phyloP scores from a whole-genome alignment of 2,888 invertebrate species.

The Gymnoscelis rufifasciata region DNA sequence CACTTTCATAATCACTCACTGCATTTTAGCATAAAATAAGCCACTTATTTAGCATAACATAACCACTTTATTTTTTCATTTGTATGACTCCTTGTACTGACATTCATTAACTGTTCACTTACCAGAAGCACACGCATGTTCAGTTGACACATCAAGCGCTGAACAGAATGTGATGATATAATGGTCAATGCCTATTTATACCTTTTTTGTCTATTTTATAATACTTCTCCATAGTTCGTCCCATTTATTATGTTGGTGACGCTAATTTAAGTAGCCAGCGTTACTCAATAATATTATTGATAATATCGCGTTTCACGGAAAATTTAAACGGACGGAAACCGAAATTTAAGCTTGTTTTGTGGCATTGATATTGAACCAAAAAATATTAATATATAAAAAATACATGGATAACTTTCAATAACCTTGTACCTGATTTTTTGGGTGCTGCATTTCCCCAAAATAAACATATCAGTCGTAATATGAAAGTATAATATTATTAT shows the following conservation, averaged over 20 bases:
- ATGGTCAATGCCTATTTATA: constrained; percentile 67
- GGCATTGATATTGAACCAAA: background rate
- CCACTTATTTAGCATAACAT: background rate
- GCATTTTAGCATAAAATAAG: too few relatives aligned
- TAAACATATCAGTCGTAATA: too few relatives aligned
- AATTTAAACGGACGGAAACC: background rate
- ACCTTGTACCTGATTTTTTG: too few relatives aligned
- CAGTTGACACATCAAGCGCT: constrained; percentile 54
- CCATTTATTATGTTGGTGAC: constrained; percentile 62
- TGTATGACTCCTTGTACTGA: constrained; percentile 4
- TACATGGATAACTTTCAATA: too few relatives aligned
- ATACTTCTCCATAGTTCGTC: constrained; percentile 55
- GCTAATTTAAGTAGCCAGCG: constrained; percentile 52
- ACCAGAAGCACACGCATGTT: constrained; percentile 66
- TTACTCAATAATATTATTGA: constrained; percentile 55
- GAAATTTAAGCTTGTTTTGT: background rate
- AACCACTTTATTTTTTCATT: constrained; percentile 11
- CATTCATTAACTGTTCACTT: constrained; percentile 34
- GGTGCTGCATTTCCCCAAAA: too few relatives aligned
- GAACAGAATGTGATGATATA: constrained; percentile 60
- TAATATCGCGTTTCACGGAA: constrained; percentile 11
- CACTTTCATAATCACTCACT: background rate
- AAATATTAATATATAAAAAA: too few relatives aligned
- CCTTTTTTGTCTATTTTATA: constrained; percentile 65
- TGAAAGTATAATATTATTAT: too few relatives aligned